Conservation (phyloP, 1,140 invertebrate genomes). For the Hylyphantes graminicola region DNA sequence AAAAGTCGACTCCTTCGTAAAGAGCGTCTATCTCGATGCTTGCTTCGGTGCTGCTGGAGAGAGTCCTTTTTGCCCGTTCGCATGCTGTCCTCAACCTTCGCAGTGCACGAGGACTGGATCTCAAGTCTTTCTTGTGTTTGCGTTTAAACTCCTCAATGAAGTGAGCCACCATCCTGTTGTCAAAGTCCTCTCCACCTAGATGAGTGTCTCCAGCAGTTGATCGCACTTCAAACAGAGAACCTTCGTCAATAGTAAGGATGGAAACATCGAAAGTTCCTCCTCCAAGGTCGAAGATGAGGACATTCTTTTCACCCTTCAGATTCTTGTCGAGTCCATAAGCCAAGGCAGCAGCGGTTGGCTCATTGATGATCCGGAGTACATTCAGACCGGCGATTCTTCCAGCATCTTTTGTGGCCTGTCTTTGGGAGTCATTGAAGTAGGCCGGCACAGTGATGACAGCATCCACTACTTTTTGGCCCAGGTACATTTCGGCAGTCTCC, state of each 20-base stretch:
- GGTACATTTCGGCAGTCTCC: conserved; percentile 63
- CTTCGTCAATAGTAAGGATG: conserved; percentile 98
- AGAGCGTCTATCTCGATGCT: conserved; percentile 73
- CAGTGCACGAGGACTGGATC: conserved; percentile 51
- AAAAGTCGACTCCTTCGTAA: conserved; percentile 76
- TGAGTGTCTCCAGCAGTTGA: conserved; percentile 92
- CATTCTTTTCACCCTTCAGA: conserved; percentile 91
- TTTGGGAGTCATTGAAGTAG: conserved; percentile 89
- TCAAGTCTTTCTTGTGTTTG: conserved; percentile 72
- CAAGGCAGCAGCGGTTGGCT: conserved; percentile 83
- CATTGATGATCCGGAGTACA: conserved; percentile 85
- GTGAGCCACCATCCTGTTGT: neutral
- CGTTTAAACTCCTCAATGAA: conserved; percentile 5
- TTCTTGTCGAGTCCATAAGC: conserved; percentile 87
- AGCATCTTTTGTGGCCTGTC: conserved; percentile 92
- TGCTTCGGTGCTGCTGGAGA: conserved; percentile 70
- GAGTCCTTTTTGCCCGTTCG: conserved; percentile 75
- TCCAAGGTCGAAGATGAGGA: conserved; percentile 98
- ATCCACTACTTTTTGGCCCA: conserved; percentile 66
- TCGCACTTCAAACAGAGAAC: conserved; percentile 83
- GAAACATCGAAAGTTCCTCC: conserved; percentile 99
- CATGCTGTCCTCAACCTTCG: conserved; percentile 4
- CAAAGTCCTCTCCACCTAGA: conserved; percentile 83
- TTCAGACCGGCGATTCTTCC: conserved; percentile 88
- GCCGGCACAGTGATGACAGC: conserved; percentile 62